Base-by-base conservation (phyloP, 1,140 invertebrate genomes). In the Trachymyrmex cornetzi region DNA sequence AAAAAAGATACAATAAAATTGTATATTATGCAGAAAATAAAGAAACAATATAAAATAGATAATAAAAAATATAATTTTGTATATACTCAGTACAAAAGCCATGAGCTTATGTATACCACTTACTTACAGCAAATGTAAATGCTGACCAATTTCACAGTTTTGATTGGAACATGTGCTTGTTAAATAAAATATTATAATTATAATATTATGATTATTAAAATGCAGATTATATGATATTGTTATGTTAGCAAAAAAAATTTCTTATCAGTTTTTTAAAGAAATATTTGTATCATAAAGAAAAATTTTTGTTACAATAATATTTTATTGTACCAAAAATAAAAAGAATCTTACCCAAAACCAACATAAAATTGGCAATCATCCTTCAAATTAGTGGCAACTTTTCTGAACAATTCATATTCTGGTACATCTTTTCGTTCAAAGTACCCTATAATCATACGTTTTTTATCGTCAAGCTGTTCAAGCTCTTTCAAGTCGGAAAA, bases 311-410 rank as follows among this genome's bases (percentile, higher is more conserved):
- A 50, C 24, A 7, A 44, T 22, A 80, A 80, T 44, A 44, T 74
- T 74, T 4, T 79, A 87, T 24, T 1, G 66, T 34, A 69, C 22
- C 9, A 71, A 50, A 27, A 53, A 71, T 16, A 24, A 57, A 16
- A 61, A 16, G 69, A 87, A 67, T 50, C 97, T 95, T 98, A 99
- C 95, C 99, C 99, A 96, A 99, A 98, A 0, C 98, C 98, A 93
- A 97, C 97, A 95, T 98, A 98, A 93, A 99, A 99, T 86, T 98
- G 96, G 92, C 99, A 99, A 93, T 99, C 99, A 93, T 99, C 99
- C 93, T 99, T 98, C 0, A 99, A 95, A 95, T 97, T 98, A 1
- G 97, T 97, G 0, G 98, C 98, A 5, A 99, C 98, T 93, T 97
- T 97, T 84, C 98, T 96, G 92, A 98, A 98, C 50, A 97, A 96